Evolutionary conservation across 64 coral and sea anemone genomes (phyloP).

Genomic region (Montipora cactus): DNA sequence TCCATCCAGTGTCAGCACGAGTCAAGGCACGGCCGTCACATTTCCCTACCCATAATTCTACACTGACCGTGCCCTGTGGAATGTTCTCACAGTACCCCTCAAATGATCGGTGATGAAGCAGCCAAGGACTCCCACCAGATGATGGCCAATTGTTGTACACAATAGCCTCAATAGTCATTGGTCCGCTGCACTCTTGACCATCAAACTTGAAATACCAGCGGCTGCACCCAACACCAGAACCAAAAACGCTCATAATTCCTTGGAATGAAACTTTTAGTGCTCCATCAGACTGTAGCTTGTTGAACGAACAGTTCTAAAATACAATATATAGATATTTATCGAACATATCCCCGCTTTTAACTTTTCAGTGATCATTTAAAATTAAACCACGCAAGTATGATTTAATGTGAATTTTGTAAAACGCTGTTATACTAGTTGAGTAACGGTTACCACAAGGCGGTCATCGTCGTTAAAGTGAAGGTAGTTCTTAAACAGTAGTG

Average conservation of each 20-base stretch:
- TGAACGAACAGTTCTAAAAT: neutral
- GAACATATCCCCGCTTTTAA: too few relatives aligned
- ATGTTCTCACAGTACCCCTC: constrained; percentile 22
- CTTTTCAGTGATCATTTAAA: too few relatives aligned
- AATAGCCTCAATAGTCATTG: constrained; percentile 19
- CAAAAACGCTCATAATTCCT: constrained; percentile 28
- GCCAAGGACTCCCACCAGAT: neutral
- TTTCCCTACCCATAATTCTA: constrained; percentile 5
- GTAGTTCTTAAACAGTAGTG: too few relatives aligned
- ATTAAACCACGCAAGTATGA: too few relatives aligned
- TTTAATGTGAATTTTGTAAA: too few relatives aligned
- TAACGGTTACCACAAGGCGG: too few relatives aligned
- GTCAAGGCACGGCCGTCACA: constrained; percentile 3
- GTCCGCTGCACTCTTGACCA: constrained; percentile 20
- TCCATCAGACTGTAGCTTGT: neutral
- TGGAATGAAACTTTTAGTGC: constrained; percentile 9
- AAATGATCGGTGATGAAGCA: constrained; percentile 2
- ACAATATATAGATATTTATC: neutral
- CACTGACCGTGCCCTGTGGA: neutral
- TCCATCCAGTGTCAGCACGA: constrained; percentile 28
- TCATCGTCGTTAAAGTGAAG: too few relatives aligned
- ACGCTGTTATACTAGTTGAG: too few relatives aligned
- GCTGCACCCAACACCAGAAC: neutral
- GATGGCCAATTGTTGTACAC: neutral
- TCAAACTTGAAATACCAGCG: constrained; percentile 55